phyloP scores from a whole-genome alignment of 2,113 vertebrate species.

The Mormyrus lacerda region DNA sequence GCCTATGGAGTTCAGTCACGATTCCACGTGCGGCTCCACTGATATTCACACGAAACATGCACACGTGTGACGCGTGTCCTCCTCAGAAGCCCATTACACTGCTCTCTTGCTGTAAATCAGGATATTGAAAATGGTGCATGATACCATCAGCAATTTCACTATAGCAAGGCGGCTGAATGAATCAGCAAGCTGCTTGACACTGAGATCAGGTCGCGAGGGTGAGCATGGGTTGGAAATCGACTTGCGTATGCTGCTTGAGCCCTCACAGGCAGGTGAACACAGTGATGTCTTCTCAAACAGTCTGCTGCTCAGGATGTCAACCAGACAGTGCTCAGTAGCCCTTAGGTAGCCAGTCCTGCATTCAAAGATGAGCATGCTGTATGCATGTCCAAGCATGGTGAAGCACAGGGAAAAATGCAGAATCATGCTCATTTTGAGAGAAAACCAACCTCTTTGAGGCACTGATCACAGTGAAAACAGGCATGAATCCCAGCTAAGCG shows the following conservation, averaged over 20 bases:
- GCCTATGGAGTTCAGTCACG: neutral
- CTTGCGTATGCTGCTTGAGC: neutral
- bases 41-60: neutral
- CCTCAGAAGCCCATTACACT: neutral
- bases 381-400: neutral
- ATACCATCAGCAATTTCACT: neutral
- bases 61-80: neutral
- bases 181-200: neutral
- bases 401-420: neutral
- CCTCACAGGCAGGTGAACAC: neutral
- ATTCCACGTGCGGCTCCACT: too few species aligned
- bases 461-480: neutral
- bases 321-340: neutral
- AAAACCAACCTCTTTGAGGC: neutral
- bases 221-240: neutral
- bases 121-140: neutral
- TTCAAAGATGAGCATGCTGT: neutral
- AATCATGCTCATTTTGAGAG: neutral
- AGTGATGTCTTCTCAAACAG: neutral
- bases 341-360: neutral
- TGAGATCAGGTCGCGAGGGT: neutral
- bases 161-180: neutral
- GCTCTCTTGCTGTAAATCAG: neutral
- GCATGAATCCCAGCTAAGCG: neutral
- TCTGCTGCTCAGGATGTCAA: neutral